A percentile compares a stretch with the other conserved stretches of the same genome.
phyloP scores from a whole-genome alignment of 2,888 invertebrate genomes.

The Pterobdella sp. region DNA sequence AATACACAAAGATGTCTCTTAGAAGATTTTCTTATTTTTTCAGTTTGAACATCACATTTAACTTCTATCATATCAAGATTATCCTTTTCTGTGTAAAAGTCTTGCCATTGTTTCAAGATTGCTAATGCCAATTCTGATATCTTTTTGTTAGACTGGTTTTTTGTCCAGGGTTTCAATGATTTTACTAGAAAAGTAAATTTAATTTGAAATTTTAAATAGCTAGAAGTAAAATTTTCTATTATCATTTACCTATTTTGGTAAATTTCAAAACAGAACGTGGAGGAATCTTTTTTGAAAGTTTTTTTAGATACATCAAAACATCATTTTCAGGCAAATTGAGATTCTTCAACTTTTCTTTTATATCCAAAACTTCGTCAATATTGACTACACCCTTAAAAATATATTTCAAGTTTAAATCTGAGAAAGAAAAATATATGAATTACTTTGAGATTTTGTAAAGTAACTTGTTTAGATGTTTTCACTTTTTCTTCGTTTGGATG shows the following conservation, averaged over 20 bases:
- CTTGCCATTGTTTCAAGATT: neutral
- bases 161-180: too few species aligned
- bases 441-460: too few species aligned
- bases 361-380: conserved; percentile 14
- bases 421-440: too few species aligned
- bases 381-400: conserved; percentile 18
- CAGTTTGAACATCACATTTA: neutral
- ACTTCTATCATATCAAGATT: neutral
- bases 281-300: conserved; percentile 4
- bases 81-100: neutral
- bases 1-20: too few species aligned
- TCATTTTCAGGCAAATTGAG: neutral
- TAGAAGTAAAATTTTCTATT: too few species aligned
- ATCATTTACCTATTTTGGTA: conserved; percentile 23
- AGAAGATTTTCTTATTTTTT: neutral
- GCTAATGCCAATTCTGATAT: neutral
- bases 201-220: too few species aligned
- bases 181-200: too few species aligned
- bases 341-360: conserved; percentile 14
- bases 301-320: neutral
- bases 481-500: too few species aligned
- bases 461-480: too few species aligned
- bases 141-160: neutral
- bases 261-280: conserved; percentile 3
- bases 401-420: too few species aligned